These are phyloP conservation scores for Dascillus cervinus DNA, from an alignment of 2,888 invertebrate genomes.

Conservation along the genomic window DNA sequence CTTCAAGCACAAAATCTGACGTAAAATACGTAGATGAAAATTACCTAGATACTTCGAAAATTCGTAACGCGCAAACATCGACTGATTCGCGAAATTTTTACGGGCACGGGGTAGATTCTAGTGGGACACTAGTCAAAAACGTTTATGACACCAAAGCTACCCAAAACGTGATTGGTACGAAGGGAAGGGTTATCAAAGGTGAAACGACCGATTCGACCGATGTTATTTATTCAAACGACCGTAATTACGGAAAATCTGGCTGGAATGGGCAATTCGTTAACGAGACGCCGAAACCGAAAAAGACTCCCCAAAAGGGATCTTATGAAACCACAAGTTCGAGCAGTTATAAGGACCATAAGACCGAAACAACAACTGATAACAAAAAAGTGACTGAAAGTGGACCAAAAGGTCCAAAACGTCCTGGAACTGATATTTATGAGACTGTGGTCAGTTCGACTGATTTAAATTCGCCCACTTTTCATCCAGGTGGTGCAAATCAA, in stretches of 20 bases:
- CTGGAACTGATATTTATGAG: slow-evolving; percentile 1
- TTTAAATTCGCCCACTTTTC: not conserved
- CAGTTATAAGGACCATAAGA: too few relatives aligned
- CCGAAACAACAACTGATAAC: not conserved
- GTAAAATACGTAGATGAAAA: slow-evolving; percentile 27
- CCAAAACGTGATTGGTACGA: slow-evolving; percentile 38
- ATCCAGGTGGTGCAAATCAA: not conserved
- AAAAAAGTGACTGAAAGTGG: not conserved
- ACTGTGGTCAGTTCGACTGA: not conserved
- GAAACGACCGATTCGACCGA: slow-evolving; percentile 42
- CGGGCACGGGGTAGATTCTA: slow-evolving; percentile 32
- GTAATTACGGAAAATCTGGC: slow-evolving; percentile 39
- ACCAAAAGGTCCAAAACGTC: slow-evolving; percentile 7
- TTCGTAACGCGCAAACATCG: slow-evolving; percentile 23
- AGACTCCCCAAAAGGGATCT: slow-evolving; percentile 3
- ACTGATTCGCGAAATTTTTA: slow-evolving; percentile 35
- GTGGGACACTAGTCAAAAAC: slow-evolving; percentile 30
- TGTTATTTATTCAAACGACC: slow-evolving; percentile 36
- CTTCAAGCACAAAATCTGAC: not conserved
- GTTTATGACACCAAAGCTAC: slow-evolving; percentile 36
- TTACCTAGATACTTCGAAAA: slow-evolving; percentile 27
- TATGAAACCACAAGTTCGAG: too few relatives aligned
- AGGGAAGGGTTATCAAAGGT: slow-evolving; percentile 45
- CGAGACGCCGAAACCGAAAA: slow-evolving; percentile 26
- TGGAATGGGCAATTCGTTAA: slow-evolving; percentile 40